Evolutionary conservation across 2,888 invertebrate species (phyloP), one percentile per base, ranked within the genome.

Genomic region (Smittia sp.): DNA sequence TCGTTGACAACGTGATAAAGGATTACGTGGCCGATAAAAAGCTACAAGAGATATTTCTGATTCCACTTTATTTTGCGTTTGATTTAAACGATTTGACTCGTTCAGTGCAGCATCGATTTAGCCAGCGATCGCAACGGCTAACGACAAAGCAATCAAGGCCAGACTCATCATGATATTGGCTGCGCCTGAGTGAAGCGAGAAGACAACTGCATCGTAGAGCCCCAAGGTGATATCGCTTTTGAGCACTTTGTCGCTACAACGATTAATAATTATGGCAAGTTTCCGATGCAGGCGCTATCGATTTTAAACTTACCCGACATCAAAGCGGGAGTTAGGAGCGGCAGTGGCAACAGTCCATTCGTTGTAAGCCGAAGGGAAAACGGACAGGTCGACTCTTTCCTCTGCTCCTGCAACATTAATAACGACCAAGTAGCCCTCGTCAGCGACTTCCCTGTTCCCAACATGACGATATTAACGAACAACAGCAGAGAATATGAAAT

Each of bases 141-240:
- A 32, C 9, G 32, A 46, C 3, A 46, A 6, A n/a, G 15, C n/a
- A 6, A 68, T 13, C 1, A 68, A 39, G 11, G 25, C 7, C 1
- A 68, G 1, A 18, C 46, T 69, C 3, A 52, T 7, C 13, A 52
- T 20, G 13, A 69, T 18, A 18, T 3, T 69, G 4, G 69, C 24
- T 54, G 69, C 9, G 11, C 18, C 11, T 2, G 9, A 13, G 2
- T 46, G 46, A 11, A 46, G 15, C 11, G 58, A 18, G 65, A 72
- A 72, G 7, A 72, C 39, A 15, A 39, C 72, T 22, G 72, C 38
- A 20, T 72, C 72, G 25, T 72, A 72, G 6, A 38, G 24, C n/a
- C 62, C 38, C 22, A 72, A 15, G 1, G 25, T 62, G 7, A 72
- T 62, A 39, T 72, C 2, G 20, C 4, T 3, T 6, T 20, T 72